Base-by-base conservation (phyloP, 2,888 invertebrate species). In the Tachina fera region DNA sequence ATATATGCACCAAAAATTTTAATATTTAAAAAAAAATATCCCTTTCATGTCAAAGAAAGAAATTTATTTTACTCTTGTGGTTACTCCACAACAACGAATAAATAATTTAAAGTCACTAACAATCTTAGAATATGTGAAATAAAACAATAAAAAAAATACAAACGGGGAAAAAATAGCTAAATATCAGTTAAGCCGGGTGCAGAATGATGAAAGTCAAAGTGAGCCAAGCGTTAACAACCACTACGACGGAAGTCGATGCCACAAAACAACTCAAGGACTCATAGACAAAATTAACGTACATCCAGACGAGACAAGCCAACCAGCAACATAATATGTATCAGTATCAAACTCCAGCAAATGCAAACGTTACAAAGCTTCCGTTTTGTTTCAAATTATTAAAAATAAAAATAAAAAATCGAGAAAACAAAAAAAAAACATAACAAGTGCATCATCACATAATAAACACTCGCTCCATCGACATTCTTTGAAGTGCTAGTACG, bases 291-390 rank as follows among this genome's bases (percentile, higher is more conserved):
- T 65, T 16, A 83, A 65, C 63, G 71, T 81, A 45, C 83, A 87
- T 87, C 87, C 88, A 89, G 89, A 88, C 86, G 84, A 82, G 86
- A 72, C 87, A 88, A 49, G 45, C 67, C 10, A 63, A 61, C 41
- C 65, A 63, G 58, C 74, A 71, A 60, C 63, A 86, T 75, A 90
- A 90, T 89, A n/a, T n/a, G n/a, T n/a, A 90, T 90, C 90, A 89
- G 89, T 88, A 88, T 89, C 90, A 90, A 87, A 86, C 85, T 87
- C 83, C 51, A 71, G 70, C 81, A 84, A 81, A 74, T 58, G 41
- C 51, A 68, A 82, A 78, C 82, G 78, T 76, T 75, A 85, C 81
- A 72, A 79, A 71, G 83, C 78, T 88, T 88, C 88, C 87, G 87
- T 81, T 76, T 84, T 80, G 56, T 45, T 70, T 63, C 16, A 67